Evolutionary conservation across 92 coral and sea anemone species (phyloP), one percentile per base, ranked within the genome.

Genomic region (Epizoanthus ramosus): DNA sequence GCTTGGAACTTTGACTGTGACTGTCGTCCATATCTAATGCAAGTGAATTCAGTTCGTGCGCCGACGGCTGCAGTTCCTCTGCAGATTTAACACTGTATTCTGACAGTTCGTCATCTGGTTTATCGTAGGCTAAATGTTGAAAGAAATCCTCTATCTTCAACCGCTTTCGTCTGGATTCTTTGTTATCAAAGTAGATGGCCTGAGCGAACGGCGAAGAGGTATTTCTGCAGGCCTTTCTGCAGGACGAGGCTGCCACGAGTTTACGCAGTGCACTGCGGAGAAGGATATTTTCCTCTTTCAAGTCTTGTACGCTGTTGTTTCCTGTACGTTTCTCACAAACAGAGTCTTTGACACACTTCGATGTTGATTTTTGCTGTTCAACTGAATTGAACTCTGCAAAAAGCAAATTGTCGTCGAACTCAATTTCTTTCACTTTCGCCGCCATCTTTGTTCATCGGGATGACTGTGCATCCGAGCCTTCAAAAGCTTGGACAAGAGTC

Each of bases 321-420:
- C 86, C 74, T 53, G 79, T 24, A 19, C 35, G 39, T n/a, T 28
- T 68, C 13, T 74, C 85, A 16, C 19, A 9, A 22, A 43, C 17
- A 41, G 21, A n/a, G 41, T 63, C 56, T 47, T 60, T 73, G n/a
- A 73, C 45, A 41, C 63, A 68, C 43, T 81, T 83, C 15, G 59
- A 68, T 45, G 75, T 79, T 79, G 83, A 31, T 37, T 39, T 68
- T 37, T 39, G 66, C 15, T 72, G 83, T 77, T 76, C 79, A 67
- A 60, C 83, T 5, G 87, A 75, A 63, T 90, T 94, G 60, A 97
- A 97, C 69, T 91, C 92, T 47, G 93, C 85, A 74, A 97, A 97
- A 22, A 97, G 96, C 52, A 57, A 79, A 7, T 87, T 83, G 74
- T 97, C 98, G 65, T 92, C 98, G 83, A 97, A 97, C 18, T 71